Evolutionary conservation across 1,140 invertebrate species (phyloP), one percentile per base, ranked within the genome.

Genomic region (Ericerus pela): DNA sequence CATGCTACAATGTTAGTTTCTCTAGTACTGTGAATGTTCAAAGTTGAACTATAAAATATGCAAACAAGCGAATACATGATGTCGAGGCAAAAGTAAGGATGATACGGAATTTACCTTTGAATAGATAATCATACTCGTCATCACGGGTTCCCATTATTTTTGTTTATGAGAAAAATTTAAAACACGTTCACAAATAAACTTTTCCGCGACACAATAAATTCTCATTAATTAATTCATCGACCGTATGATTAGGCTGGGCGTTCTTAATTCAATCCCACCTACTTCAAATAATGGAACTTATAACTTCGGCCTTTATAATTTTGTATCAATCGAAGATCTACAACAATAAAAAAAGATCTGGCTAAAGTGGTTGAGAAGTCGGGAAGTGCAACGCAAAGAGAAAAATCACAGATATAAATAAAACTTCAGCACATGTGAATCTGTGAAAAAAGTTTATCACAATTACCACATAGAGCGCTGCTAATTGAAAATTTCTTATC

Each of bases 51-150:
- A 27, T 24, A 51, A 5, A 4, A 51, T 14, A 4, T 18, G 5
- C 12, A 18, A 24, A 4, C 14, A 12, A 6, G 2, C 14, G 3
- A 51, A 52, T 52, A 11, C 16, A 52, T 52, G 26, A 18, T 20
- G 30, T 12, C 22, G 16, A 12, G 20, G 11, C 18, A 29, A 31
- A 20, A 53, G 16, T 53, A 22, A 6, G 14, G 11, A 11, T n/a
- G 6, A 29, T n/a, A 29, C 18, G 18, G 8, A 29, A 29, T 24
- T 10, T 55, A 97, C 95, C 95, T 93, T 99, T 99, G 77, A 99
- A 99, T 73, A 99, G 84, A 84, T 98, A 99, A 79, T 99, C 96
- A 75, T 99, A 99, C 79, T 99, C 95, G 76, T 97, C 94, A 77
- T 97, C 94, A 77, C 92, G 89, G 75, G 85, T 88, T 73, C 85